Evolutionary conservation across 2,888 invertebrate species (phyloP).

Genomic region (Tetropium fuscum): DNA sequence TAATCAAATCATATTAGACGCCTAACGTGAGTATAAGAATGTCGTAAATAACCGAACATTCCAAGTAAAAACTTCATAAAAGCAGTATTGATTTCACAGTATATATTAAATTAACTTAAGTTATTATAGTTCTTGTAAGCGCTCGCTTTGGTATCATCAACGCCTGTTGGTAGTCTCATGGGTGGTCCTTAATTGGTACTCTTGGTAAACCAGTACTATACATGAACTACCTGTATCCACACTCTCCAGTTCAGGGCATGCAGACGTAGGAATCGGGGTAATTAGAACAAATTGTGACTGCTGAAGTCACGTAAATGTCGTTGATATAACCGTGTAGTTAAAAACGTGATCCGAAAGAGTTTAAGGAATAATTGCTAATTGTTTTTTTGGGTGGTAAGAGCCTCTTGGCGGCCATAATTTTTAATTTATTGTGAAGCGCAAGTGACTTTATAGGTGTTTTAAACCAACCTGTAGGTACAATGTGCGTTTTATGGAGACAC

Average conservation of each 20-base stretch:
- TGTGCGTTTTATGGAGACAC: too few relatives aligned
- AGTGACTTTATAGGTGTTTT: background rate
- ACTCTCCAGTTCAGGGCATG: conserved; percentile 33
- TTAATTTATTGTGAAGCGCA: conserved; percentile 1
- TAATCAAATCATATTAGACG: background rate
- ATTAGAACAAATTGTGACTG: conserved; percentile 48
- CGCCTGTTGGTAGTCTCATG: conserved; percentile 43
- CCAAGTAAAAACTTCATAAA: background rate
- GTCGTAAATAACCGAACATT: conserved; percentile 1
- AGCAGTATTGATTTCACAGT: background rate
- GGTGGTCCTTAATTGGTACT: conserved; percentile 55
- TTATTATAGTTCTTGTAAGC: conserved; percentile 14
- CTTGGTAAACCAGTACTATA: conserved; percentile 42
- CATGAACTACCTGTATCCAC: conserved; percentile 40
- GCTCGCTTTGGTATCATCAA: conserved; percentile 20
- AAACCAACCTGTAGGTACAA: too few relatives aligned
- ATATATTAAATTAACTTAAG: conserved; percentile 16
- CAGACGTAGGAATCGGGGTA: conserved; percentile 34
- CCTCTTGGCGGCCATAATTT: background rate
- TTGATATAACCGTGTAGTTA: conserved; percentile 34
- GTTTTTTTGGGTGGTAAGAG: background rate
- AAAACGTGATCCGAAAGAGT: conserved; percentile 42
- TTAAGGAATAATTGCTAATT: conserved; percentile 7
- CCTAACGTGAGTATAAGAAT: background rate
- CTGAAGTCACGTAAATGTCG: conserved; percentile 31